Base-by-base conservation (phyloP, 2,888 invertebrate genomes). In the Arge pagana region DNA sequence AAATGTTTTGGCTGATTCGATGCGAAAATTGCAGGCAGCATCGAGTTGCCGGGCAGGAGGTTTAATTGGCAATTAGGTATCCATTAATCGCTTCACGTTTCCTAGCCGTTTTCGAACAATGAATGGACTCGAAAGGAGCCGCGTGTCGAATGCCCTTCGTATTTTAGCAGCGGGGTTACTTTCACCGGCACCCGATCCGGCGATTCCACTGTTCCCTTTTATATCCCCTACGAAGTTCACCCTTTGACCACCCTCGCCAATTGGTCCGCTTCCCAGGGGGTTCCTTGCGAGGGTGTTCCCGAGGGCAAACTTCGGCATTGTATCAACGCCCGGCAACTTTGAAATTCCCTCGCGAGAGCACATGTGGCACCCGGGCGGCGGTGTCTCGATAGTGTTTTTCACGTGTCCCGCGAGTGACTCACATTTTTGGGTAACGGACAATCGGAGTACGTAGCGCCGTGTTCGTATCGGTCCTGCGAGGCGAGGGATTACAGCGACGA, bases 331-430 rank as follows among this genome's bases (percentile, higher is more conserved):
- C 42, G 42, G n/a, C 42, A 19, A 16, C 16, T 3, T 1, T 42
- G 40, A 45, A 45, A 45, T 45, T 45, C 45, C 45, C 45, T 45
- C 35, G 45, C 45, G 45, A n/a, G n/a, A 45, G 45, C 45, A 45
- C 45, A 45, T 45, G 45, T 45, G 45, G 45, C 45, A 23, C 2
- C 33, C n/a, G 35, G 45, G 45, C 33, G 30, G 8, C 4, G 31
- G 31, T 45, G n/a, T n/a, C n/a, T n/a, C n/a, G n/a, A n/a, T n/a
- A n/a, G n/a, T n/a, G n/a, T n/a, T n/a, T n/a, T n/a, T n/a, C n/a
- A n/a, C n/a, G n/a, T n/a, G n/a, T n/a, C n/a, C n/a, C n/a, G n/a
- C n/a, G n/a, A n/a, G n/a, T n/a, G 31, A n/a, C 33, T 10, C 45
- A 45, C 45, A 35, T 45, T 45, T 45, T 45, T 45, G 21, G 33